These are phyloP conservation scores for Dendroctonus ponderosae DNA, from an alignment of 1,140 invertebrate species.

Conservation along the genomic window DNA sequence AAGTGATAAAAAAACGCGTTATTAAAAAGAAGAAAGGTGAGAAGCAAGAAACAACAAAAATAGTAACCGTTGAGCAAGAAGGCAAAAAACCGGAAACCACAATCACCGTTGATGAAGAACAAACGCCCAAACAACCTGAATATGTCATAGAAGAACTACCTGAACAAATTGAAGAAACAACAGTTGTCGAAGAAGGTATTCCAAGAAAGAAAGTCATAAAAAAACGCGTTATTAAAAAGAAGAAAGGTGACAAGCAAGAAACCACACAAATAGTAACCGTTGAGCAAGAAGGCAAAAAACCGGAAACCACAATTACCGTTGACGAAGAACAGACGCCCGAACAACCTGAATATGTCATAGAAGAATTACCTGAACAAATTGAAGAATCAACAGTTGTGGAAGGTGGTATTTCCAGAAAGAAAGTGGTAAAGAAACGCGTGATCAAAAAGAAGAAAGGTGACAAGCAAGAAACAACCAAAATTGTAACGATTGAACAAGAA, in stretches of 20 bases:
- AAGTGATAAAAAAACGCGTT: constrained; percentile 46
- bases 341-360: constrained; percentile 33
- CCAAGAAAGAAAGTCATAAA: constrained; percentile 44
- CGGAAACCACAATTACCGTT: constrained; percentile 46
- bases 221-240: constrained; percentile 45
- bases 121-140: constrained; percentile 46
- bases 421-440: constrained; percentile 48
- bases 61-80: constrained; percentile 47
- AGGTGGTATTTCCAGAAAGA: constrained; percentile 46
- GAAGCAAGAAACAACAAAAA: constrained; percentile 45
- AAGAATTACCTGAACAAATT: constrained; percentile 42
- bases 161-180: constrained; percentile 47
- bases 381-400: constrained; percentile 41
- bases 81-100: constrained; percentile 45
- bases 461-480: constrained; percentile 45
- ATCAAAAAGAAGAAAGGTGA: constrained; percentile 48
- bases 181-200: constrained; percentile 48
- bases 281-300: constrained; percentile 49
- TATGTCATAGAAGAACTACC: constrained; percentile 50
- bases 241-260: constrained; percentile 41
- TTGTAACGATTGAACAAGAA: constrained; percentile 46
- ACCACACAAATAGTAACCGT: constrained; percentile 44
- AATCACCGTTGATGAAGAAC: constrained; percentile 48
- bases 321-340: constrained; percentile 30
- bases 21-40: constrained; percentile 48